Evolutionary conservation across 1,140 invertebrate species (phyloP).

Genomic region (Rhyacophila brunnea): DNA sequence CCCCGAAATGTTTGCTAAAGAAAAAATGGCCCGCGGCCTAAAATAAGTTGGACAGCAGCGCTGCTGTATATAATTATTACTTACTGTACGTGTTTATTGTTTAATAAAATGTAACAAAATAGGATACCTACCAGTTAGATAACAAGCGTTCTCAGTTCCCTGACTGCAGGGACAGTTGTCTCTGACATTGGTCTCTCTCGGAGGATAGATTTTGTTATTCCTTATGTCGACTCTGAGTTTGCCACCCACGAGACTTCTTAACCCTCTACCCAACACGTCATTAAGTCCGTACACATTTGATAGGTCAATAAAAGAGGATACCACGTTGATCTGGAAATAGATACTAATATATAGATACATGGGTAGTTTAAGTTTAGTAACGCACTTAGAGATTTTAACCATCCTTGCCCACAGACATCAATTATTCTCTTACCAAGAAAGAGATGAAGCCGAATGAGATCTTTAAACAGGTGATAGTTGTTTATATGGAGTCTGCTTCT

Average conservation of each 20-base stretch:
- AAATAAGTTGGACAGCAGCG: too few species aligned
- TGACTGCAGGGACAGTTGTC: conserved; percentile 12
- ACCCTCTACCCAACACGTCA: neutral
- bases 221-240: conserved; percentile 5
- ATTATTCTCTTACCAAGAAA: too few species aligned
- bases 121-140: conserved; percentile 23
- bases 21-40: too few species aligned
- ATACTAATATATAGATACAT: neutral
- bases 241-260: conserved; percentile 8
- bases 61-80: too few species aligned
- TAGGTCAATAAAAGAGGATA: conserved; percentile 15
- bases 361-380: neutral
- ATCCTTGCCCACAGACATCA: too few species aligned
- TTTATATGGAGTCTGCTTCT: too few species aligned
- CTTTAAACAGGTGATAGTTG: too few species aligned
- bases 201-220: conserved; percentile 11
- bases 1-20: too few species aligned
- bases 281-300: conserved; percentile 17
- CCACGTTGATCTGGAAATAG: conserved; percentile 17
- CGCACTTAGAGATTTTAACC: neutral
- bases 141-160: conserved; percentile 14
- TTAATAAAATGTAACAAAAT: neutral
- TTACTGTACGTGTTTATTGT: neutral
- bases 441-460: too few species aligned
- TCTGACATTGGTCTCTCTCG: conserved; percentile 27